Percentiles rank a stretch among this genome's conserved stretches.
Evolutionary conservation across 2,888 invertebrate species (phyloP).

Genomic region (Imbricaverruca yamaguchii): DNA sequence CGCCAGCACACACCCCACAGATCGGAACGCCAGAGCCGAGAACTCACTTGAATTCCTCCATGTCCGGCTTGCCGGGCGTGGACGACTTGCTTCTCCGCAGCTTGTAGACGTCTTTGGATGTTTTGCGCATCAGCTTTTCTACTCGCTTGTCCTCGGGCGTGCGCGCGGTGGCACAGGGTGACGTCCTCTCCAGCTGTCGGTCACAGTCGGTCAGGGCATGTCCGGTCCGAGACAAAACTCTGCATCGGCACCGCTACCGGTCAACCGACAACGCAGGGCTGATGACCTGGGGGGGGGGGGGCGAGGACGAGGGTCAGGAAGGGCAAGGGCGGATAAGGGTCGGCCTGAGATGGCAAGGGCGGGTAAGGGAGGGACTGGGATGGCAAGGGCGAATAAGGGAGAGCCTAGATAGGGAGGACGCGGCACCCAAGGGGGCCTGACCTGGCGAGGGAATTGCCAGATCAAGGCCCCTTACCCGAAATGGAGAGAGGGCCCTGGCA

Average conservation of each 20-base stretch:
- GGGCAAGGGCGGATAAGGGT: too few relatives aligned
- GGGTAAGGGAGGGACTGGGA: too few relatives aligned
- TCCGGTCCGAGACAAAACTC: background rate
- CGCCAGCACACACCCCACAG: background rate
- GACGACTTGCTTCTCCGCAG: conserved; percentile 70
- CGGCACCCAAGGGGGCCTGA: too few relatives aligned
- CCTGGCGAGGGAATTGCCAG: too few relatives aligned
- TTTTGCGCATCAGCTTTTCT: conserved; percentile 73
- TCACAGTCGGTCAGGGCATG: conserved; percentile 10
- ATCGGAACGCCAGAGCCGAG: background rate
- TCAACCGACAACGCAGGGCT: background rate
- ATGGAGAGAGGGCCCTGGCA: too few relatives aligned
- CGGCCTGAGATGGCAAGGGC: too few relatives aligned
- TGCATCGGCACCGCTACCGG: background rate
- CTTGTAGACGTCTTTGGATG: conserved; percentile 84
- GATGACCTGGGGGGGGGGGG: conserved; percentile 24
- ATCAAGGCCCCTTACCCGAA: too few relatives aligned
- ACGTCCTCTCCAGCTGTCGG: conserved; percentile 44
- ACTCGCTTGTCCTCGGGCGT: conserved; percentile 60
- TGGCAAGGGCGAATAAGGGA: too few relatives aligned
- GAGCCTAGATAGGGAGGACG: too few relatives aligned
- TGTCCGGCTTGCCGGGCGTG: conserved; percentile 72
- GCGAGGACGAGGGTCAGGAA: too few relatives aligned
- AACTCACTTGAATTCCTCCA: conserved; percentile 84
- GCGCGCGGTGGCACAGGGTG: conserved; percentile 47